Percentiles rank a stretch among this genome's conserved stretches.
These are phyloP conservation scores for Gymnocypris eckloni DNA, from an alignment of 2,797 vertebrate species.

Conservation along the genomic window DNA sequence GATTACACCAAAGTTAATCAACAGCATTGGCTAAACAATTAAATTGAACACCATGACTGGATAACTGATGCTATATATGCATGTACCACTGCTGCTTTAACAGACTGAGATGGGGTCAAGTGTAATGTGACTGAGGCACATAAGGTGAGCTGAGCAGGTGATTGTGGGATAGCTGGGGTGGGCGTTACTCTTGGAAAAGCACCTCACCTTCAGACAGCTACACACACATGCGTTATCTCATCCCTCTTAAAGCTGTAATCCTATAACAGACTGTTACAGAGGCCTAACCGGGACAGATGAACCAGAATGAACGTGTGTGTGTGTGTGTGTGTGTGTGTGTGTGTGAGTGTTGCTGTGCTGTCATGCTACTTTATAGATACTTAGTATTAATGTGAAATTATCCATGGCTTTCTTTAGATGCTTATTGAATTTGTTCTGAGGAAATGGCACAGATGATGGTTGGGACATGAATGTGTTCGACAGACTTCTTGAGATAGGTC, in stretches of 20 bases:
- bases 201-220: conserved; percentile 32
- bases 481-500: conserved; percentile 29
- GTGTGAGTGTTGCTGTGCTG: not conserved
- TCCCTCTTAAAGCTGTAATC: conserved; percentile 46
- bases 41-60: conserved; percentile 5
- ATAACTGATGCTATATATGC: not conserved
- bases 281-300: conserved; percentile 26
- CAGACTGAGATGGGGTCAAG: not conserved
- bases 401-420: not conserved
- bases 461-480: conserved; percentile 27
- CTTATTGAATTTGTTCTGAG: conserved; percentile 1
- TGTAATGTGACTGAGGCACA: conserved; percentile 1
- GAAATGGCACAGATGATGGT: conserved; percentile 12
- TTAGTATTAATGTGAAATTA: conserved; percentile 13
- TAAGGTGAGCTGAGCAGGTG: not conserved
- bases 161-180: conserved; percentile 22
- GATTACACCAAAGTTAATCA: conserved; percentile 8
- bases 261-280: conserved; percentile 38
- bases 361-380: not conserved
- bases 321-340: no score
- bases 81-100: not conserved
- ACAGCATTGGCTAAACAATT: conserved; percentile 22
- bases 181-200: conserved; percentile 7
- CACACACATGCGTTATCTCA: conserved; percentile 15
- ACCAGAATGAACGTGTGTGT: not conserved